Conservation (phyloP, 2,797 vertebrate genomes). For the Diglossa cyanea region DNA sequence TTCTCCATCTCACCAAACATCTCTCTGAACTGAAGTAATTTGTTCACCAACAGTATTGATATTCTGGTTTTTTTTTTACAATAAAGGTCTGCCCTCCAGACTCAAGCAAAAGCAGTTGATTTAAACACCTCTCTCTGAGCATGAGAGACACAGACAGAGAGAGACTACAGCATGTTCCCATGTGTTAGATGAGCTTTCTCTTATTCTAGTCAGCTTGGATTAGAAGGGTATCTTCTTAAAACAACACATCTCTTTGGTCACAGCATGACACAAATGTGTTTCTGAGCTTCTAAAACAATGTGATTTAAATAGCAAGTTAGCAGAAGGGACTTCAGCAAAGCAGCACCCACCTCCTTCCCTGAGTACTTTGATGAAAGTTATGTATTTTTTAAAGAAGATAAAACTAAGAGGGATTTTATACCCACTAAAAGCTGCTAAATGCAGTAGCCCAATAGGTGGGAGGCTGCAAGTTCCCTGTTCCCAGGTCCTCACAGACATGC, state of each 20-base stretch:
- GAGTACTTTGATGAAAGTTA: background rate
- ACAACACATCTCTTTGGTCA: background rate
- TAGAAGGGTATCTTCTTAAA: background rate
- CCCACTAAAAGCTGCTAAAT: accelerated
- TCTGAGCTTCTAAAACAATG: background rate
- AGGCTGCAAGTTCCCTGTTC: background rate
- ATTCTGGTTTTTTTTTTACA: background rate
- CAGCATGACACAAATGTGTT: background rate
- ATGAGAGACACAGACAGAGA: background rate
- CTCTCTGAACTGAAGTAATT: background rate
- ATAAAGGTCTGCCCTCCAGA: background rate
- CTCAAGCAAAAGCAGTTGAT: background rate
- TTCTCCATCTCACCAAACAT: background rate
- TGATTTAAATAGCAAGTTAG: background rate
- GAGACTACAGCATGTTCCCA: background rate
- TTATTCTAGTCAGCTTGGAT: background rate
- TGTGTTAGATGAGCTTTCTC: background rate
- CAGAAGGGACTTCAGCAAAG: background rate
- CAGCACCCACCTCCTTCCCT: background rate
- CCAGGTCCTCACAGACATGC: too few relatives aligned
- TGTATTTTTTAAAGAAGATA: background rate
- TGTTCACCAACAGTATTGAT: background rate
- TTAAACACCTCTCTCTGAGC: background rate
- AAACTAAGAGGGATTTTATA: background rate
- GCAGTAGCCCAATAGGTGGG: background rate